Conservation (phyloP, 1,140 invertebrate genomes). For the Lucilia sericata region DNA sequence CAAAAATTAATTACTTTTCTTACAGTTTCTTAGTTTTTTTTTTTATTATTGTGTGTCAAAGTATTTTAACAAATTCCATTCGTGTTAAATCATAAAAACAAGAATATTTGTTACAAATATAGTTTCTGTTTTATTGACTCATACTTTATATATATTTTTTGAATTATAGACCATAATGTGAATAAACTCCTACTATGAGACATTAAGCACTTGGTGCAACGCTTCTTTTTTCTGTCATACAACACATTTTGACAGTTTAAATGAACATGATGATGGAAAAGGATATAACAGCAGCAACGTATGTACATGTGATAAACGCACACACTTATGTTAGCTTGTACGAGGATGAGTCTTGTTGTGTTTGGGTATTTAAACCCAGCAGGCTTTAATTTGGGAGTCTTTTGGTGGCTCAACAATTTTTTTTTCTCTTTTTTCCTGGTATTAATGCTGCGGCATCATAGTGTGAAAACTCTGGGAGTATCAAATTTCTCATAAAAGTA, state of each 20-base stretch:
- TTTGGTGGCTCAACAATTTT: background rate
- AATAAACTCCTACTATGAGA: background rate
- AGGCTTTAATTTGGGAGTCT: slow-evolving; percentile 17
- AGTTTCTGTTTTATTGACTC: slow-evolving; percentile 14
- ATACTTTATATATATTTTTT: background rate
- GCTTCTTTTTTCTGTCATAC: background rate
- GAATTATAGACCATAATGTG: background rate
- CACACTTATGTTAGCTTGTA: background rate
- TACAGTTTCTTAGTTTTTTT: background rate
- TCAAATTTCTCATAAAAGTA: slow-evolving; percentile 20
- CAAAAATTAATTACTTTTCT: slow-evolving; percentile 39
- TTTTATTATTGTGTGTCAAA: background rate
- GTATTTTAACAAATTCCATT: background rate
- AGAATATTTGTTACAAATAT: background rate
- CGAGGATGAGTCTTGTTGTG: background rate
- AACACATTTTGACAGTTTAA: slow-evolving; percentile 28
- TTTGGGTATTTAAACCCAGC: background rate
- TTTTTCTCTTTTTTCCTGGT: background rate
- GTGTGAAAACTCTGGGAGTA: slow-evolving; percentile 25
- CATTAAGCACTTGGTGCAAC: too few relatives aligned
- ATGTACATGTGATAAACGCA: background rate
- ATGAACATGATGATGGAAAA: slow-evolving; percentile 39
- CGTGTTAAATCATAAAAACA: background rate
- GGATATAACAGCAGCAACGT: background rate
- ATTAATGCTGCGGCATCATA: background rate